A percentile compares a stretch with the other conserved stretches of the same genome.
These are phyloP conservation scores for Oophaga pumilio DNA, from an alignment of 2,113 vertebrate species.

Conservation along the genomic window DNA sequence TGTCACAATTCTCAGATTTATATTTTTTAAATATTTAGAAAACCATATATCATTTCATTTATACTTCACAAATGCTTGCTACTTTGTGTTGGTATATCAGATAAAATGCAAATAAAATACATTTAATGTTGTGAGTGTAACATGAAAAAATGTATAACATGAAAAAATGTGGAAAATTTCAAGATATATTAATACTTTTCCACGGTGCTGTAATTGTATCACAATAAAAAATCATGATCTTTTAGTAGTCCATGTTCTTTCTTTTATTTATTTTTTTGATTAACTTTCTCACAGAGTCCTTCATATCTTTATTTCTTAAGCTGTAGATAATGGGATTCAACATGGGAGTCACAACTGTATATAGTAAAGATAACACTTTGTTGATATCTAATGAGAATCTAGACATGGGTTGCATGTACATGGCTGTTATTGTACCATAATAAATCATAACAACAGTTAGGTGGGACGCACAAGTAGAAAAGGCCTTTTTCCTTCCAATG, in stretches of 20 bases:
- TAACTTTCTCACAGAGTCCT: conserved; percentile 4
- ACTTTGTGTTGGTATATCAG: no score
- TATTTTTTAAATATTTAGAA: no score
- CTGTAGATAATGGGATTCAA: conserved; percentile 56
- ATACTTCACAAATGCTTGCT: no score
- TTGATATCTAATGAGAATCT: conserved; percentile 57
- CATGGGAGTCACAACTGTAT: conserved; percentile 59
- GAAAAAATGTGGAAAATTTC: no score
- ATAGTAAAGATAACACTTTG: conserved; percentile 58
- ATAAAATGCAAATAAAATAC: no score
- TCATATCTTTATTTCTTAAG: conserved; percentile 55
- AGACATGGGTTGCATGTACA: conserved; percentile 63
- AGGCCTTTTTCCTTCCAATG: conserved; percentile 57
- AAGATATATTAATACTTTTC: no score
- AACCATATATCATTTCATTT: no score
- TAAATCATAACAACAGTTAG: conserved; percentile 63
- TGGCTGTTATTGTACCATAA: conserved; percentile 62
- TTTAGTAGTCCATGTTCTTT: not conserved
- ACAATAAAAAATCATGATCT: no score
- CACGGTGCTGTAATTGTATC: no score
- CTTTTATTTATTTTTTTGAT: not conserved
- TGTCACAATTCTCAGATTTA: no score
- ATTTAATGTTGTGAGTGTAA: no score
- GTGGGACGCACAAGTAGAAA: conserved; percentile 65
- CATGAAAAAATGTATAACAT: no score